Conservation (phyloP, 2,113 vertebrate genomes). For the Lutjanus erythropterus region DNA sequence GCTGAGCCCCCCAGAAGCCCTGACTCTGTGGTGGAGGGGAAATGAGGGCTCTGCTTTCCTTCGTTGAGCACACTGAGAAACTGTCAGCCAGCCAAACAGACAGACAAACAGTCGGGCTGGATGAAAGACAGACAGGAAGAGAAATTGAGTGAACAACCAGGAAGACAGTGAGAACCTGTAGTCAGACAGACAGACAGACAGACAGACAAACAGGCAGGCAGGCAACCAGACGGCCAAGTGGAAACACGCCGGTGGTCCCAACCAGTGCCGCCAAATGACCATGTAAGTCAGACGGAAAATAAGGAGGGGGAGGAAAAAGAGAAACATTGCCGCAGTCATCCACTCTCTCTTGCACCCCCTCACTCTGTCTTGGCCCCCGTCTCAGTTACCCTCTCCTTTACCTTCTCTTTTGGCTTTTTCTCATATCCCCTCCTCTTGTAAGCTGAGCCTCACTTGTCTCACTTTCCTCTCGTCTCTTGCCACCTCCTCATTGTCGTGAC, state of each 20-base stretch:
- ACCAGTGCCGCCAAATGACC: constrained; percentile 71
- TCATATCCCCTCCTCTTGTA: background rate
- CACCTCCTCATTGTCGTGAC: constrained; percentile 5
- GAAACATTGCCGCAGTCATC: constrained; percentile 61
- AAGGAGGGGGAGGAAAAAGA: constrained; percentile 67
- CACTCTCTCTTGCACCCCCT: constrained; percentile 44
- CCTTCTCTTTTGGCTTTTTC: constrained; percentile 9
- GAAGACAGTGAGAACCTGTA: constrained; percentile 58
- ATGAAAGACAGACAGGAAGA: constrained; percentile 48
- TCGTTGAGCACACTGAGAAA: constrained; percentile 22
- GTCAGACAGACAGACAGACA: constrained; percentile 41
- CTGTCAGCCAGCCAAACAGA: constrained; percentile 26
- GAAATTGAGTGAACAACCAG: constrained; percentile 28
- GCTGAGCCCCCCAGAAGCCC: constrained; percentile 1
- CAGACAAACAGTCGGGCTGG: constrained; percentile 31
- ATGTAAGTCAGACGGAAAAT: constrained; percentile 80
- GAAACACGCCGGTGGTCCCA: constrained; percentile 78
- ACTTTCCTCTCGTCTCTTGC: background rate
- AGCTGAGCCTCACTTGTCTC: constrained; percentile 5
- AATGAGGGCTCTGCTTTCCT: constrained; percentile 45
- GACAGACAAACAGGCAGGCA: constrained; percentile 43
- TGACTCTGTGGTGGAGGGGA: constrained; percentile 33
- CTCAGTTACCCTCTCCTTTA: constrained; percentile 51
- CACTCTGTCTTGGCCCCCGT: constrained; percentile 32
- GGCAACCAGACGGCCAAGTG: constrained; percentile 65